These are phyloP conservation scores for Agrotis clavis DNA, from an alignment of 2,888 invertebrate species.

Conservation along the genomic window DNA sequence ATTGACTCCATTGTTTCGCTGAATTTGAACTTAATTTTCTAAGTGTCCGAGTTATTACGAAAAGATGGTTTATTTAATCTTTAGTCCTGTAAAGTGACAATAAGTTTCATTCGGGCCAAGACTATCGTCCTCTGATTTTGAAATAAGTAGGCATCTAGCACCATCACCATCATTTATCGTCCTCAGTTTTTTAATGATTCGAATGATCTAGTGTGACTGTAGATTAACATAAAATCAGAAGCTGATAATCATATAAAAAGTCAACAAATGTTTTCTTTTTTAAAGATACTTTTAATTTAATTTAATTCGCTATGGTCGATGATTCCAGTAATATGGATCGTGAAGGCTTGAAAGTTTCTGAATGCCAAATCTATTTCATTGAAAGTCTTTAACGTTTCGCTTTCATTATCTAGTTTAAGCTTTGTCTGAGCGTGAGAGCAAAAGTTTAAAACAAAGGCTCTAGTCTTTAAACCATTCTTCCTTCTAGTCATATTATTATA, in stretches of 20 bases:
- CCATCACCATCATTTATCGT: neutral
- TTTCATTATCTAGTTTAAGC: neutral
- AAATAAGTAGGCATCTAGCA: neutral
- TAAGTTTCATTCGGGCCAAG: neutral
- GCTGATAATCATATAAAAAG: too few species aligned
- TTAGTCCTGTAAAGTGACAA: neutral
- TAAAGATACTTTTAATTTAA: neutral
- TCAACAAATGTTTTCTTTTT: too few species aligned
- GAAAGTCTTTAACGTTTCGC: neutral
- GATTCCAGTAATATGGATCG: neutral
- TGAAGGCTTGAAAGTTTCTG: neutral
- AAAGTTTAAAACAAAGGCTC: constrained; percentile 23
- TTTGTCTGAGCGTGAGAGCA: neutral
- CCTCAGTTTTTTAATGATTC: neutral
- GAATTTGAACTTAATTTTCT: neutral
- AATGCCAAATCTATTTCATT: neutral
- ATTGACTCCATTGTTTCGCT: constrained; percentile 24
- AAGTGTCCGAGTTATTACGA: neutral
- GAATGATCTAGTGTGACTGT: neutral
- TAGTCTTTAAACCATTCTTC: constrained; percentile 21
- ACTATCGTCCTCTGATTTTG: neutral
- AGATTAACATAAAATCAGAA: neutral
- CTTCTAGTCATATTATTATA: constrained; percentile 16
- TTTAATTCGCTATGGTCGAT: neutral
- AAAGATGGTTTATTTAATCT: neutral